Base-by-base conservation (phyloP, 2,113 vertebrate species). In the Cebidichthys violaceus region DNA sequence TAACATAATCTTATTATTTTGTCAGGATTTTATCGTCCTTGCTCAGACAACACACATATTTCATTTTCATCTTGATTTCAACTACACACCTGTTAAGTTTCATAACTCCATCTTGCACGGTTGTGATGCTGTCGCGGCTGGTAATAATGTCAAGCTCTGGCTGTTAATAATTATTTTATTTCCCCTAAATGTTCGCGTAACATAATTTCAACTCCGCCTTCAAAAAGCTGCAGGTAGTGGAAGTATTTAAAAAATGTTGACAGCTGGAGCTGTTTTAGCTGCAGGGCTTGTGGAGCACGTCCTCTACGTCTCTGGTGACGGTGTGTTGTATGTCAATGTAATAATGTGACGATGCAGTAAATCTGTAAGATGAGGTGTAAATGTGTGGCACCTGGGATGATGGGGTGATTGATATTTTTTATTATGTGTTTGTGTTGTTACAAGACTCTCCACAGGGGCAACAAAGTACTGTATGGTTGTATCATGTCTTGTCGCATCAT, bases 191-290 rank as follows among this genome's bases (percentile, higher is more conserved):
- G 35, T 55, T 22, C 31, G 50, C 8, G 33, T 78, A 41, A 31
- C 9, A 8, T 77, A 70, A 20, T 83, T 72, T 62, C 37, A 73
- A 8, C 66, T 78, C 33, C 33, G 64, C 60, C 52, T 45, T 43
- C 20, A 22, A 68, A 43, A 37, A 74, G 41, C 79, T 61, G 75
- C 81, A 83, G 79, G 83, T 33, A 50, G 65, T 52, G 41, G 64
- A 43, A 70, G 72, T 66, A 68, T 70, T 84, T 68, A 47, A 64
- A 68, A 41, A 50, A 68, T 74, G 79, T 55, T 83, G 64, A 88
- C 83, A 85, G 77, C 71, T 66, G 81, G 70, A 69, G 81, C n/a
- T 70, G 72, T 43, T 81, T 68, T 79, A 31, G 83, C 85, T 70
- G 77, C 85, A 67, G 62, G 79, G 78, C 66, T 82, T 1, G 15